These are phyloP conservation scores for Drosophila gaucha DNA, from an alignment of 2,888 invertebrate genomes.

Conservation along the genomic window DNA sequence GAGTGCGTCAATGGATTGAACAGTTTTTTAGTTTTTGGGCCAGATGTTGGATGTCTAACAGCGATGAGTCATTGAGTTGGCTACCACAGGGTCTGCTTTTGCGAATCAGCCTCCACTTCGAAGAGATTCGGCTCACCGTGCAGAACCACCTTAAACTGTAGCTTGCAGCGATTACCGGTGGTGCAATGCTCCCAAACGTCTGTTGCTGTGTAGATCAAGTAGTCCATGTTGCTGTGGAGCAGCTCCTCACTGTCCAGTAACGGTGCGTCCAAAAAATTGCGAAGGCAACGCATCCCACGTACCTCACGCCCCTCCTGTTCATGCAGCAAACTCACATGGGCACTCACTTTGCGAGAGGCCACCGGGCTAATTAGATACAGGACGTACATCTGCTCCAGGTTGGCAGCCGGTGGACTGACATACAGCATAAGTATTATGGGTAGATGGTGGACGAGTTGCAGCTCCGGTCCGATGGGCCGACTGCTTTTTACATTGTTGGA, in stretches of 20 bases:
- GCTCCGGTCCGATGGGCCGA: conserved; percentile 46
- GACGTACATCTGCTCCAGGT: conserved; percentile 40
- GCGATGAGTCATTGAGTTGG: conserved; percentile 32
- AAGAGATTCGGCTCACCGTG: conserved; percentile 51
- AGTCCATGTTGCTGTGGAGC: conserved; percentile 54
- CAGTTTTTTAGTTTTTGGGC: conserved; percentile 21
- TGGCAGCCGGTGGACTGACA: conserved; percentile 30
- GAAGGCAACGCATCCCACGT: conserved; percentile 50
- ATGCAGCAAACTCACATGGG: conserved; percentile 42
- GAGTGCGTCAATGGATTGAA: conserved; percentile 65
- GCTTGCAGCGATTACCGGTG: conserved; percentile 1
- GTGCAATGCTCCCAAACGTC: conserved; percentile 37
- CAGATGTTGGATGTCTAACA: conserved; percentile 38
- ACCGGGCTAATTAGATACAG: conserved; percentile 51
- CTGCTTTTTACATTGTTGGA: conserved; percentile 23
- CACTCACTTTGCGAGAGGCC: conserved; percentile 33
- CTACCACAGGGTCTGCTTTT: not conserved
- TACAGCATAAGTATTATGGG: conserved; percentile 56
- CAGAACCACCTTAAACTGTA: conserved; percentile 48
- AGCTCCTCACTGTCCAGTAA: conserved; percentile 41
- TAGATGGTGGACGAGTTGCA: conserved; percentile 58
- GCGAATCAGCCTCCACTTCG: conserved; percentile 1
- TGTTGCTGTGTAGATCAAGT: conserved; percentile 39
- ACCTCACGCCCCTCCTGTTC: conserved; percentile 15
- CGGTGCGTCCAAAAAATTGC: conserved; percentile 48